Evolutionary conservation across 2,888 invertebrate genomes (phyloP).

Genomic region (Miltochrista miniata): DNA sequence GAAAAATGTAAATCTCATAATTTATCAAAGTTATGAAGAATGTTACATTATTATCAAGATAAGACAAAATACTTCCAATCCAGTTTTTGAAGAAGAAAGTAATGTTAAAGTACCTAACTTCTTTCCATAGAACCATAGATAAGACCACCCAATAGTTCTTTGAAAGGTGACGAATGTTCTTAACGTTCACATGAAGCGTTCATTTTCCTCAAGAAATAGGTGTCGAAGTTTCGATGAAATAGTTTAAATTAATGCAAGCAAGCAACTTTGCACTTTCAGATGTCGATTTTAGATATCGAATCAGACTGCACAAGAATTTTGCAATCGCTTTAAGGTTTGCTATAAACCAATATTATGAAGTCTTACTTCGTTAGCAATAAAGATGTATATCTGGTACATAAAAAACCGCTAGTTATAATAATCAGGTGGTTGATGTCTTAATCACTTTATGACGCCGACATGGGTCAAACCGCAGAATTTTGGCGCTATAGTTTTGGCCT

Average conservation of each 20-base stretch:
- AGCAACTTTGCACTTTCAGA: constrained; percentile 1
- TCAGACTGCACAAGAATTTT: background rate
- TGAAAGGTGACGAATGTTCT: constrained; percentile 33
- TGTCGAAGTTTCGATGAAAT: constrained; percentile 12
- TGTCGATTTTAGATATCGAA: background rate
- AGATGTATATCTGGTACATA: no score
- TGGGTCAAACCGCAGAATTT: constrained; percentile 17
- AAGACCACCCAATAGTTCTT: constrained; percentile 21
- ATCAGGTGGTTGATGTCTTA: constrained; percentile 31
- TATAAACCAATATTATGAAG: no score
- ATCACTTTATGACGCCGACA: constrained; percentile 12
- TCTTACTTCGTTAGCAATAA: no score
- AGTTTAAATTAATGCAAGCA: background rate
- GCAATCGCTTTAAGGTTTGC: no score
- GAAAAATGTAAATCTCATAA: no score
- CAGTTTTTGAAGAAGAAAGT: background rate
- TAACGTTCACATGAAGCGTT: constrained; percentile 7
- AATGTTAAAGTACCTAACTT: constrained; percentile 9
- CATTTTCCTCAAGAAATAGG: constrained; percentile 19
- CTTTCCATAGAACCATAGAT: constrained; percentile 11
- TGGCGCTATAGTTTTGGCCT: constrained; percentile 1
- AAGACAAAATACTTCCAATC: no score
- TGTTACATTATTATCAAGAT: no score
- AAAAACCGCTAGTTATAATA: constrained; percentile 14
- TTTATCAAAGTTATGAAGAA: no score